A percentile compares a stretch with the other conserved stretches of the same genome.
phyloP scores from a whole-genome alignment of 1,140 invertebrate genomes.

The Lepeophtheirus salmonis region DNA sequence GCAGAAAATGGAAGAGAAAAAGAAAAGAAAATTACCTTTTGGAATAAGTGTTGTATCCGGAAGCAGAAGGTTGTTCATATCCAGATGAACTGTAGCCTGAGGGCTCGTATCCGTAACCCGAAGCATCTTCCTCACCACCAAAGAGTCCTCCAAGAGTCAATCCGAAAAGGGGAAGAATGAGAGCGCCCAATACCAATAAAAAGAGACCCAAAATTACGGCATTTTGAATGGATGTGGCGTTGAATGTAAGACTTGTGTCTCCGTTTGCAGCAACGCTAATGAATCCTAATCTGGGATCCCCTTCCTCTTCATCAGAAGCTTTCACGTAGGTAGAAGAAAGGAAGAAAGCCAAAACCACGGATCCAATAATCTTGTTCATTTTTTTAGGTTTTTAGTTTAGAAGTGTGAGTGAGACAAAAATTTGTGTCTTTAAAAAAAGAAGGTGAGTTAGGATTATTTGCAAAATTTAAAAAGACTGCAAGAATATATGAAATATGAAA shows the following conservation, averaged over 20 bases:
- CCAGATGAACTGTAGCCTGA: slow-evolving; percentile 3
- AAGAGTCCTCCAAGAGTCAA: not conserved
- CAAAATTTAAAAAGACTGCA: not conserved
- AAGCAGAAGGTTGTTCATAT: slow-evolving; percentile 1
- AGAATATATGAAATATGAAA: not conserved
- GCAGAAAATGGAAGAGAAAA: slow-evolving; percentile 6
- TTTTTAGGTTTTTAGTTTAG: slow-evolving; percentile 2
- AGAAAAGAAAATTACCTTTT: slow-evolving; percentile 15
- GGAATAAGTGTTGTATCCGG: slow-evolving; percentile 12
- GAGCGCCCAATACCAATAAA: slow-evolving; percentile 15
- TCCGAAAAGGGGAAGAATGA: slow-evolving; percentile 13
- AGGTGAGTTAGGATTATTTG: not conserved
- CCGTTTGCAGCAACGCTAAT: not conserved
- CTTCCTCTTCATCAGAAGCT: slow-evolving; percentile 6
- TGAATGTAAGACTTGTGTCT: slow-evolving; percentile 15
- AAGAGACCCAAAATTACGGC: slow-evolving; percentile 19
- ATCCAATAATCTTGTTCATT: not conserved
- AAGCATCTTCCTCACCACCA: not conserved
- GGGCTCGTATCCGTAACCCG: slow-evolving; percentile 15
- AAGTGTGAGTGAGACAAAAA: too few species aligned
- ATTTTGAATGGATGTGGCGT: slow-evolving; percentile 18
- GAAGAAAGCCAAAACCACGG: slow-evolving; percentile 7
- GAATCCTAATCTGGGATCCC: slow-evolving; percentile 8
- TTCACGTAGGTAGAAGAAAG: not conserved
- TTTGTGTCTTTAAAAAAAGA: not conserved